Evolutionary conservation across 2,113 vertebrate genomes (phyloP).

Genomic region (Halcyon malimbica): DNA sequence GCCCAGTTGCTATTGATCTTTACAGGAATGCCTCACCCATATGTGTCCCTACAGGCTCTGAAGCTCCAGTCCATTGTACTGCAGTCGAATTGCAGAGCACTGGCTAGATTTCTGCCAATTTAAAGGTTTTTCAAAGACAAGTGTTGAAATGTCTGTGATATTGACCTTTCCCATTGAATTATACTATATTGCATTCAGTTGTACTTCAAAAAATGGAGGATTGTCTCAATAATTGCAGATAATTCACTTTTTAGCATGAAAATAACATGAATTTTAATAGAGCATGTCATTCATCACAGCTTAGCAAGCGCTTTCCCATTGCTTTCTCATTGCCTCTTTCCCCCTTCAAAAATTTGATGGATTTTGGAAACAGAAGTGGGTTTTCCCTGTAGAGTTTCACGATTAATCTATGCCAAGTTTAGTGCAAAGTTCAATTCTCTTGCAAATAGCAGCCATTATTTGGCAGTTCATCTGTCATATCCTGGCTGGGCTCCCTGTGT

Average conservation of each 20-base stretch:
- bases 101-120: background rate
- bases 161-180: background rate
- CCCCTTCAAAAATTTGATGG: conserved; percentile 21
- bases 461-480: conserved; percentile 59
- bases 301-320: background rate
- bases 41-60: background rate
- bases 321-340: background rate
- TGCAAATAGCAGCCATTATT: conserved; percentile 64
- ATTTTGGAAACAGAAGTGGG: conserved; percentile 40
- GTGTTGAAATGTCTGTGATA: background rate
- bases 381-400: conserved; percentile 52
- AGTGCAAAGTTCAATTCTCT: conserved; percentile 67
- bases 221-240: background rate
- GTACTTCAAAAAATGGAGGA: background rate
- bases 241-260: background rate
- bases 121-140: background rate
- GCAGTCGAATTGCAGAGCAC: background rate
- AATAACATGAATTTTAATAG: background rate
- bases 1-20: background rate
- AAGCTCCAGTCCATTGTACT: background rate
- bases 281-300: background rate
- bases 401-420: conserved; percentile 56
- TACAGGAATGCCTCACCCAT: background rate
- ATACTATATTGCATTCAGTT: background rate
- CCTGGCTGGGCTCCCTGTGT: conserved; percentile 58